Evolutionary conservation across 2,113 vertebrate species (phyloP).

Genomic region (Lepus americanus): DNA sequence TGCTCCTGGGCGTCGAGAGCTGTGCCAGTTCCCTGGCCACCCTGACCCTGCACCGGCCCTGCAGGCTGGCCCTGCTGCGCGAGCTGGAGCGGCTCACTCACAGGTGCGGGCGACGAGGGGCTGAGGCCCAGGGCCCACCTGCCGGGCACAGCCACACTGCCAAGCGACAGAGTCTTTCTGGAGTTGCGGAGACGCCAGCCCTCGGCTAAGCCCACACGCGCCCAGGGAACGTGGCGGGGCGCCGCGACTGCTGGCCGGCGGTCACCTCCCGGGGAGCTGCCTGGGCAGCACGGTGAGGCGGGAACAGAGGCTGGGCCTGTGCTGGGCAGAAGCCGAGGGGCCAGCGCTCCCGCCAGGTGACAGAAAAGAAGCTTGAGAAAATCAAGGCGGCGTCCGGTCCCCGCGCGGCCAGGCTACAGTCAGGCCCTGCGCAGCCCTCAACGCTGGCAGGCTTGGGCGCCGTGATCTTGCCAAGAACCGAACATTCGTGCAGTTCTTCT

Average conservation of each 20-base stretch:
- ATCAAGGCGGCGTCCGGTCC: background rate
- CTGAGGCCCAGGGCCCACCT: rapidly evolving
- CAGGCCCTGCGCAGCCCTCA: background rate
- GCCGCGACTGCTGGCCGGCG: too few relatives aligned
- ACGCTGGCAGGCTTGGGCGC: too few relatives aligned
- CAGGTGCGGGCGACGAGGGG: conserved; percentile 69
- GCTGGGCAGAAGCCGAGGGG: too few relatives aligned
- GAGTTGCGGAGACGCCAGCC: background rate
- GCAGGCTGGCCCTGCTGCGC: conserved; percentile 79
- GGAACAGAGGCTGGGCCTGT: background rate
- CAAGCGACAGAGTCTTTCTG: background rate
- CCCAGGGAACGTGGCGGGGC: too few relatives aligned
- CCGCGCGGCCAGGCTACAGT: too few relatives aligned
- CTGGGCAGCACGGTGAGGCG: rapidly evolving
- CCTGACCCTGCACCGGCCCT: conserved; percentile 84
- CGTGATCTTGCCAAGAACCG: background rate
- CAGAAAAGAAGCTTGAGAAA: background rate
- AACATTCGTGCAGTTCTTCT: too few relatives aligned
- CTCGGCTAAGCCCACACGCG: background rate
- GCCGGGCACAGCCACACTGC: background rate
- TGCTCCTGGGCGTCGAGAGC: conserved; percentile 89
- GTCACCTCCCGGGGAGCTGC: too few relatives aligned
- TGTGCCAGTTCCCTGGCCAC: conserved; percentile 84
- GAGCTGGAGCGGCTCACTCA: conserved; percentile 76
- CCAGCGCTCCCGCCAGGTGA: too few relatives aligned